These are phyloP conservation scores for Trochalopteron elliotii DNA, from an alignment of 2,113 vertebrate genomes.

Conservation along the genomic window DNA sequence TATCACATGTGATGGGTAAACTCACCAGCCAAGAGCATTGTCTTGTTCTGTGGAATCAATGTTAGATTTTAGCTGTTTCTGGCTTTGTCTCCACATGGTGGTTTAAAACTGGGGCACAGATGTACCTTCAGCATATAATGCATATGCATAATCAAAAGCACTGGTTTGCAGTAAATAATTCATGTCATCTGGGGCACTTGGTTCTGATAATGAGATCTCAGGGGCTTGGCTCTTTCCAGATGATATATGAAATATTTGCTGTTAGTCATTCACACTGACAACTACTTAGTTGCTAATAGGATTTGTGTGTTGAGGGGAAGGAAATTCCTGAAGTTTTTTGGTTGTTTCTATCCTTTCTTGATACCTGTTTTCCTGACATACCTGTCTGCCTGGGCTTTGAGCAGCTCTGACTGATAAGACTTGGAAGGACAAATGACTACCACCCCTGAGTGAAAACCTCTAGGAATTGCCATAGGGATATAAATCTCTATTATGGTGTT, in stretches of 20 bases:
- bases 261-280: slow-evolving; percentile 56
- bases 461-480: background rate
- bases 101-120: slow-evolving; percentile 59
- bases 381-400: background rate
- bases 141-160: slow-evolving; percentile 44
- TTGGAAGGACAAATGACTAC: background rate
- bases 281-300: slow-evolving; percentile 2
- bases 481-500: background rate
- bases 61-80: background rate
- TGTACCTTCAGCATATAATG: slow-evolving; percentile 27
- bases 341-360: background rate
- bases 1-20: background rate
- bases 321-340: background rate
- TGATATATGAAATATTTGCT: slow-evolving; percentile 35
- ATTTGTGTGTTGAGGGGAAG: background rate
- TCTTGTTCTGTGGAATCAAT: background rate
- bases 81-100: background rate
- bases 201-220: slow-evolving; percentile 79
- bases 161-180: slow-evolving; percentile 71
- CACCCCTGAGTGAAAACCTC: background rate
- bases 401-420: background rate
- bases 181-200: slow-evolving; percentile 56
- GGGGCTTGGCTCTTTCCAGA: slow-evolving; percentile 55
- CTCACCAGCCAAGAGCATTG: background rate
- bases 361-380: background rate